Conservation (phyloP, 2,888 invertebrate genomes). For the Anthrax anthrax region DNA sequence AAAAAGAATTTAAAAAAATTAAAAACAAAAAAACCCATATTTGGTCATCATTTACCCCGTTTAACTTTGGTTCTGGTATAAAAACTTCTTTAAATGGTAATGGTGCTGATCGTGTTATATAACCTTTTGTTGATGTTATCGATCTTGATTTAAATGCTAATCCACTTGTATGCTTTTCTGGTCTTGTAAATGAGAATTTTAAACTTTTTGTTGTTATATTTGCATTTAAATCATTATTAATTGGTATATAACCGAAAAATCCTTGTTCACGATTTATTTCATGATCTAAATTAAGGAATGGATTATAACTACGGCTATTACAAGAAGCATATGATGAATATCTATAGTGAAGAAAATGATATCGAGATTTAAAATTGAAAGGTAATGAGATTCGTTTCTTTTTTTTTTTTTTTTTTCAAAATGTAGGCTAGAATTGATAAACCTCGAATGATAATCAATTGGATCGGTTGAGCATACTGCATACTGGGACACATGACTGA, state of each 20-base stretch:
- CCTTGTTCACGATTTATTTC: constrained; percentile 53
- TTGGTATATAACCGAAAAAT: constrained; percentile 48
- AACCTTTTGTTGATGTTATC: constrained; percentile 28
- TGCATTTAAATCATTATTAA: constrained; percentile 35
- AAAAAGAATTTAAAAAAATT: not conserved
- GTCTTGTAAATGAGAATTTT: constrained; percentile 28
- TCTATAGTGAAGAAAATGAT: constrained; percentile 22
- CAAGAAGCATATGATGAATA: constrained; percentile 41
- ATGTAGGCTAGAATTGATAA: too few relatives aligned
- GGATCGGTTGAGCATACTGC: too few relatives aligned
- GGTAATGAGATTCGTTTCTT: too few relatives aligned
- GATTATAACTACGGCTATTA: constrained; percentile 41
- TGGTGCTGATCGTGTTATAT: constrained; percentile 25
- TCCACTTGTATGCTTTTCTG: constrained; percentile 31
- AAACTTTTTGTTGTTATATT: constrained; percentile 24
- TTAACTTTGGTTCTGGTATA: constrained; percentile 26
- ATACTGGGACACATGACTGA: too few relatives aligned
- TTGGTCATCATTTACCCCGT: constrained; percentile 19
- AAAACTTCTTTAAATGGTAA: constrained; percentile 27
- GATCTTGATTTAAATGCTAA: constrained; percentile 32
- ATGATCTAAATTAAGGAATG: constrained; percentile 48
- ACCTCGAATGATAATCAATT: too few relatives aligned
- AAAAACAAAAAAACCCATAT: not conserved
- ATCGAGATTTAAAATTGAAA: too few relatives aligned
- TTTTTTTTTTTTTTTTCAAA: too few relatives aligned